Base-by-base conservation (phyloP, 1,140 invertebrate genomes). In the Schlechtendalia chinensis region DNA sequence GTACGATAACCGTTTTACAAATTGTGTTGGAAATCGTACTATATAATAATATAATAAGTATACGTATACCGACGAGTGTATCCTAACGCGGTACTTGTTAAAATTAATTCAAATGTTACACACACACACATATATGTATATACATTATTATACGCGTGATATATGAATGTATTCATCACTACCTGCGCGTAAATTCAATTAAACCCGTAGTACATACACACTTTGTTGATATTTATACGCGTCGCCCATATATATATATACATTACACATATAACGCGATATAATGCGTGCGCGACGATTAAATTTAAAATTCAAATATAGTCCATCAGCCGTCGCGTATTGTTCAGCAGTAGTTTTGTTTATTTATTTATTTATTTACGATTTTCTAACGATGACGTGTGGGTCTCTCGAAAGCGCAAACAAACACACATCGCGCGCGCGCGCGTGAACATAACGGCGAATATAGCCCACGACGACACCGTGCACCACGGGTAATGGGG, bases 251-350 rank as follows among this genome's bases (percentile, higher is more conserved):
- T 19, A 10, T n/a, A n/a, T n/a, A n/a, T n/a, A n/a, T n/a, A n/a
- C n/a, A n/a, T n/a, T n/a, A 39, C 8, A 39, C 3, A 39, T 39
- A 39, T 39, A 39, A 39, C 32, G n/a, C n/a, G 32, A 39, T 39
- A 39, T 39, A 22, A 67, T 67, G 19, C 5, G 17, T n/a, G n/a
- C 22, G 22, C 22, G 67, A 50, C 47, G 67, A 69, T 69, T 69
- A 69, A 69, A 69, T 69, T 69, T 69, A 69, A 47, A 69, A 69
- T 69, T 69, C 50, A 69, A 69, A 69, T 69, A n/a, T 19, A 69
- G 45, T 50, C 24, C 50, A 69, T 69, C 67, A 69, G 22, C 45
- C 24, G 67, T 27, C 67, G 47, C 67, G 8, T 39, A 69, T 69
- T 69, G n/a, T 69, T 39, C 50, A 69, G 45, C 32, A 22, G 45